Percentiles rank a stretch among this genome's conserved stretches.
phyloP scores from a whole-genome alignment of 2,113 vertebrate species.

The Theropithecus gelada region DNA sequence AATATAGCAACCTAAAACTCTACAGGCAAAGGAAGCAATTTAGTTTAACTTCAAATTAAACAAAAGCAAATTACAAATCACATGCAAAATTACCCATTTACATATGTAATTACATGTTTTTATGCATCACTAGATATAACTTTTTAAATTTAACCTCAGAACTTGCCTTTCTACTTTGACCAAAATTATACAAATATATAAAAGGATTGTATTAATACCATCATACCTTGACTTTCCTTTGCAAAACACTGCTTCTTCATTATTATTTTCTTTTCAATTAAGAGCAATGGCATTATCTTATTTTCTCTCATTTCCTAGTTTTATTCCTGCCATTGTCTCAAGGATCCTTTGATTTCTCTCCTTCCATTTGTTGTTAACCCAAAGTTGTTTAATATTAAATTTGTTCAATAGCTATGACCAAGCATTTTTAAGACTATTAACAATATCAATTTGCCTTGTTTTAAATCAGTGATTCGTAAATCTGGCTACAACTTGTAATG shows the following conservation, averaged over 20 bases:
- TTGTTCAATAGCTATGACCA: background rate
- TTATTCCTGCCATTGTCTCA: background rate
- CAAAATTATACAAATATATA: slow-evolving; percentile 4
- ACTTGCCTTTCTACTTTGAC: background rate
- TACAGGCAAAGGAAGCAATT: slow-evolving; percentile 23
- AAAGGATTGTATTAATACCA: background rate
- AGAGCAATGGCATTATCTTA: background rate
- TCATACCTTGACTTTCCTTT: background rate
- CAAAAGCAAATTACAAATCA: slow-evolving; percentile 60
- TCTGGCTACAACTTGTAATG: background rate
- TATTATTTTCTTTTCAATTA: background rate
- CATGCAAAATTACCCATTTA: slow-evolving; percentile 50
- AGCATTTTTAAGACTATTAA: background rate
- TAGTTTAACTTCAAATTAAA: slow-evolving; percentile 59
- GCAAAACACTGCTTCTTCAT: background rate
- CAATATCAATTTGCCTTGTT: background rate
- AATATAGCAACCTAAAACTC: background rate
- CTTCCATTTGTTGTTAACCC: background rate
- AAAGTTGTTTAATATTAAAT: background rate
- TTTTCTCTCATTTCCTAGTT: background rate
- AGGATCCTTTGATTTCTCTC: background rate
- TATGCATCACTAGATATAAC: slow-evolving; percentile 45
- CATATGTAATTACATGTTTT: slow-evolving; percentile 50
- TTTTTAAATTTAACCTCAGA: slow-evolving; percentile 37
- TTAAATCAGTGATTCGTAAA: background rate